Evolutionary conservation across 2,888 invertebrate genomes (phyloP).

Genomic region (Synanthedon tipuliformis): DNA sequence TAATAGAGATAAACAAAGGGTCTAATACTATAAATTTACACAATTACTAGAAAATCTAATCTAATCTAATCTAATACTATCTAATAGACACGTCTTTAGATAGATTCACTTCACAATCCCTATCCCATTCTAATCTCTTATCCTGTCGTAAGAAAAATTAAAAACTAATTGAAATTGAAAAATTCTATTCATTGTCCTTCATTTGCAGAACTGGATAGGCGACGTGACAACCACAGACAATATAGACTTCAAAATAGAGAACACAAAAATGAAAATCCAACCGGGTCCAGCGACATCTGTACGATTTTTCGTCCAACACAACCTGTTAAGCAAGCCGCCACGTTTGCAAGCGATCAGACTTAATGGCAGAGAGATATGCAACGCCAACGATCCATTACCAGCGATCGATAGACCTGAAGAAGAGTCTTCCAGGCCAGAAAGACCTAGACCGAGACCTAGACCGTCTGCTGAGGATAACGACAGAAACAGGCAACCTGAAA

Average conservation of each 20-base stretch:
- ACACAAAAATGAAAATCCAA: constrained; percentile 66
- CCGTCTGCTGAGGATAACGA: constrained; percentile 1
- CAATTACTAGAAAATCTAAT: no score
- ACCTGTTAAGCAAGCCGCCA: constrained; percentile 55
- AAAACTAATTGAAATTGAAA: no score
- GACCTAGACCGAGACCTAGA: constrained; percentile 7
- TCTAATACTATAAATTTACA: no score
- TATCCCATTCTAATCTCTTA: no score
- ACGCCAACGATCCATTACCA: constrained; percentile 41
- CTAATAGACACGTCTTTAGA: no score
- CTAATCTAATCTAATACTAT: no score
- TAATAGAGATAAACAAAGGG: no score
- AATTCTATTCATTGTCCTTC: no score
- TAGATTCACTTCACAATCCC: no score
- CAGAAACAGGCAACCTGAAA: background rate
- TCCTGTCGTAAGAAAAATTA: no score
- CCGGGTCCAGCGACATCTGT: constrained; percentile 68
- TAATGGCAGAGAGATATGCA: constrained; percentile 72
- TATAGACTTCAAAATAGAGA: constrained; percentile 69
- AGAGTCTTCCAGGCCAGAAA: constrained; percentile 4
- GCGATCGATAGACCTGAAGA: constrained; percentile 23
- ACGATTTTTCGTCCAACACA: constrained; percentile 72
- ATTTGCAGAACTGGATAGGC: constrained; percentile 69
- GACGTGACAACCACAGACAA: constrained; percentile 71
- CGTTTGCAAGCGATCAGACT: constrained; percentile 58